Base-by-base conservation (phyloP, 1,140 invertebrate species). In the Aricia agestis region DNA sequence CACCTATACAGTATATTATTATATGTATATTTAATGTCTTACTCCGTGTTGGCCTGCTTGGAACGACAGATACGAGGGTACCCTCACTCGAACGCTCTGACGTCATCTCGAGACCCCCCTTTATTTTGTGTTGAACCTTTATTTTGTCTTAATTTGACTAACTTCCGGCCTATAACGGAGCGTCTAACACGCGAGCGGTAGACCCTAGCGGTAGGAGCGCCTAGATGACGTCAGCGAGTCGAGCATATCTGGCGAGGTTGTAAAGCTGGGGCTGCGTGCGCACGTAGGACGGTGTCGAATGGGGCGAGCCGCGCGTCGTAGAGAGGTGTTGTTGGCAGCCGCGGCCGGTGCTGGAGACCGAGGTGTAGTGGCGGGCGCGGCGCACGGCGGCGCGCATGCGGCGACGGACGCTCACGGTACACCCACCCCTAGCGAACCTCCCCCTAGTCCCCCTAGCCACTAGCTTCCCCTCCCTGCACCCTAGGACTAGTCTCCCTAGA, bases 291-390 rank as follows among this genome's bases (percentile, higher is more conserved):
- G 88, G 87, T 83, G 86, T 86, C 81, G 87, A 89, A 83, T 88
- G 86, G 84, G 83, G 83, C 81, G 83, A 90, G 84, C 84, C 84
- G 81, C 85, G 87, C 84, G 85, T 81, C 79, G 85, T 86, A 74
- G 86, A 89, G 82, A 80, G 88, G 80, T 90, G 88, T 90, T 91
- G 89, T 88, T 89, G 85, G 89, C 87, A 87, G 86, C 88, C 84
- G 61, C 89, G 89, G 79, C 86, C 87, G 77, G 86, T 89, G 82
- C 83, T 92, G 80, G 91, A 92, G 89, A 92, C 91, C 74, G 91
- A 92, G 85, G 91, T 92, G 89, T 92, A 92, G 90, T 86, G 86
- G 88, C 84, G 85, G 84, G 76, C 82, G 83, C 81, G 82, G 81
- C 84, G 78, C 78, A 80, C 78, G 80, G 80, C 82, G 74, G 78